These are phyloP conservation scores for Pseudolaguvia tuberculata DNA, from an alignment of 2,113 vertebrate genomes.

Conservation along the genomic window DNA sequence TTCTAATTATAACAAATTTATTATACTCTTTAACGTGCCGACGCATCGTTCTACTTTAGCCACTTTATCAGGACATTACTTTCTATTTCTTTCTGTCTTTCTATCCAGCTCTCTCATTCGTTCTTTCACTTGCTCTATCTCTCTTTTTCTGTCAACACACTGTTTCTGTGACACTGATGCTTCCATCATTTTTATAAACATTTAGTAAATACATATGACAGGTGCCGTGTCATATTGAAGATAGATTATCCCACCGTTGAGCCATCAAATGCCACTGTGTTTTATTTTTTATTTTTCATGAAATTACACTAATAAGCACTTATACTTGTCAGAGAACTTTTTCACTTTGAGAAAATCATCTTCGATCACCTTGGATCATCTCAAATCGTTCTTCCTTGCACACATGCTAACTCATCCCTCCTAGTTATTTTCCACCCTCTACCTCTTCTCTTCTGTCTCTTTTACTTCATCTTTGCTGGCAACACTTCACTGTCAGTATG, in stretches of 20 bases:
- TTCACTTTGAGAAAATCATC: not conserved
- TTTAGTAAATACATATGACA: slow-evolving; percentile 31
- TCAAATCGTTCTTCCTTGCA: slow-evolving; percentile 8
- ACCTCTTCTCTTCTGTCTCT: not conserved
- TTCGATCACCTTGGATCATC: not conserved
- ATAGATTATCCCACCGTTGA: slow-evolving; percentile 29
- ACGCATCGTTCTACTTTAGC: slow-evolving; percentile 29
- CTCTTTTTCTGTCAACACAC: slow-evolving; percentile 18
- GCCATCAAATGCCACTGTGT: slow-evolving; percentile 13
- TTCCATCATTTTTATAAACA: slow-evolving; percentile 26
- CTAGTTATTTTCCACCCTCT: not conserved
- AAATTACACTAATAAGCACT: slow-evolving; percentile 22
- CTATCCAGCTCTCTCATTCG: not conserved
- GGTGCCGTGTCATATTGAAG: slow-evolving; percentile 36
- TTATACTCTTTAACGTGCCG: slow-evolving; percentile 35
- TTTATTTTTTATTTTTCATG: slow-evolving; percentile 17
- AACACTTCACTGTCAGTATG: slow-evolving; percentile 4
- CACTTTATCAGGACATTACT: not conserved
- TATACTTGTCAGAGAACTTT: slow-evolving; percentile 6
- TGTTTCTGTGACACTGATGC: slow-evolving; percentile 12
- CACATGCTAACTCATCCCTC: not conserved
- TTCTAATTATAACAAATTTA: slow-evolving; percentile 48
- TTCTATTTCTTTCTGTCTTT: not conserved
- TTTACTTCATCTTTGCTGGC: not conserved
- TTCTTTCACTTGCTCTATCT: slow-evolving; percentile 13